Base-by-base conservation (phyloP, 1,140 invertebrate species). In the Diorhabda sublineata region DNA sequence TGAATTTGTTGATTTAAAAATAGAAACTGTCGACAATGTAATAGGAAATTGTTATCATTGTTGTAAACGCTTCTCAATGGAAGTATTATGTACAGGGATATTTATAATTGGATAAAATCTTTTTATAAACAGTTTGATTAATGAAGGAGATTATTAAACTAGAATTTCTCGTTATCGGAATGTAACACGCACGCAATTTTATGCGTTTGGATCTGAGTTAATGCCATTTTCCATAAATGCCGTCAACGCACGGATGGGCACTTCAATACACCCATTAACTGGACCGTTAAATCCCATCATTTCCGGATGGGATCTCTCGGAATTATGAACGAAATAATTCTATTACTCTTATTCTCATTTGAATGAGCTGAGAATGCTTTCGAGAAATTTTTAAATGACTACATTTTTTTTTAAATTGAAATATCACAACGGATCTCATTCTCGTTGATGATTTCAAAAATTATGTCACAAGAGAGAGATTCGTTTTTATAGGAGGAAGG, bases 141-240 rank as follows among this genome's bases (percentile, higher is more conserved):
- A 52, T 52, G n/a, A 52, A 52, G n/a, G 47, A n/a, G 47, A 26
- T 26, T 52, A 52, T 52, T 52, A 52, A 52, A 52, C 47, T 52
- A 52, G 6, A 52, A 52, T 52, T 8, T 52, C 59, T 61, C 58
- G 59, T 61, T 61, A 61, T 61, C 59, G 42, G 42, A 61, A 61
- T 43, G 26, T n/a, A 8, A 61, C 59, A 61, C 59, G 59, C 59
- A 61, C 11, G 8, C 26, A 43, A 61, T 61, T 61, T 61, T 61
- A 61, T 61, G 59, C 59, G 26, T 61, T 52, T 52, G n/a, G 47
- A 52, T 52, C 47, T 52, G 47, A 52, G 47, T 52, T 42, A 61
- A 61, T 61, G 26, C 26, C 42, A 11, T 41, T 61, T 61, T 61
- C 59, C 59, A 61, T 26, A 61, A 61, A 60, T 60, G 8, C 26